Evolutionary conservation across 2,113 vertebrate species (phyloP).

Genomic region (Zingel zingel): DNA sequence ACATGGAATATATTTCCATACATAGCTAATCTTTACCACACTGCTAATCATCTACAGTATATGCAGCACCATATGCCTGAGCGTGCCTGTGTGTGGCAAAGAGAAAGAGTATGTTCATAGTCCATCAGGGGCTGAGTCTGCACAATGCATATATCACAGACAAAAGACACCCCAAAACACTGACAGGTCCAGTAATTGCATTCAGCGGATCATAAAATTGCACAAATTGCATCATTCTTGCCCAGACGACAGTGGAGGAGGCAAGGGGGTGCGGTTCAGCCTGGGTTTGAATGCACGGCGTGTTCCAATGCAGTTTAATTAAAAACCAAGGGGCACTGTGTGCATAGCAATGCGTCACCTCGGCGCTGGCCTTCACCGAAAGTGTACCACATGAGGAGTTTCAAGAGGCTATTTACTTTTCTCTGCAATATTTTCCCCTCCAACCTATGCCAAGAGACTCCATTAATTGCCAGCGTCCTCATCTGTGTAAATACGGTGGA

Average conservation of each 20-base stretch:
- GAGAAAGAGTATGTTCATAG: constrained; percentile 31
- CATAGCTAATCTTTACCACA: constrained; percentile 21
- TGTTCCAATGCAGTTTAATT: constrained; percentile 74
- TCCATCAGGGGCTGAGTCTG: constrained; percentile 43
- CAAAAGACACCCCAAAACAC: constrained; percentile 42
- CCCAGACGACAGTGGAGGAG: constrained; percentile 39
- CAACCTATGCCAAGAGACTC: background rate
- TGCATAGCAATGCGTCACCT: constrained; percentile 63
- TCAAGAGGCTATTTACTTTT: constrained; percentile 31
- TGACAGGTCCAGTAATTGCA: constrained; percentile 77
- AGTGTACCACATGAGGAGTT: constrained; percentile 27
- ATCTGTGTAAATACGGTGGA: constrained; percentile 44
- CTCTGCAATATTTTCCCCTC: constrained; percentile 26
- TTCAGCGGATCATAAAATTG: constrained; percentile 78
- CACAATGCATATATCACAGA: constrained; percentile 58
- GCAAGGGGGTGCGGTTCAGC: constrained; percentile 1
- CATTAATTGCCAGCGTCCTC: constrained; percentile 29
- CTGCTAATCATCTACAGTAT: constrained; percentile 24
- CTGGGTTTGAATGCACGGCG: constrained; percentile 63
- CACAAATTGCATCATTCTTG: constrained; percentile 75
- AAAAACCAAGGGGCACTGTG: constrained; percentile 57
- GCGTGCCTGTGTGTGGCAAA: constrained; percentile 25
- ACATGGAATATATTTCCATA: constrained; percentile 29
- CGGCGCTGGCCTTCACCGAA: constrained; percentile 13
- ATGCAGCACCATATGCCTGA: constrained; percentile 25